Evolutionary conservation across 2,888 invertebrate species (phyloP).

Genomic region (Cheilosia vernalis): DNA sequence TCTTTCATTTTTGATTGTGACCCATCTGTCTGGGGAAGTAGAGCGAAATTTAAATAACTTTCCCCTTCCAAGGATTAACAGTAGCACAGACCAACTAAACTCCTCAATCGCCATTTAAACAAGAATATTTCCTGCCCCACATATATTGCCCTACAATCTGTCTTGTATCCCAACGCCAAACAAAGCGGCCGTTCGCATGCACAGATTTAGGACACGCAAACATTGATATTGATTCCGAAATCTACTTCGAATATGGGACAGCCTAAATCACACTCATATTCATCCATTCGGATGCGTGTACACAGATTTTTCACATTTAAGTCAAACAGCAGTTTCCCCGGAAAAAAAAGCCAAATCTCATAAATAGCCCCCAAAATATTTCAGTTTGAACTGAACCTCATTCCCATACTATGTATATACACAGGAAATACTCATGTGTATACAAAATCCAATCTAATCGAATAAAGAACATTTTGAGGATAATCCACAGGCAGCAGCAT

Average conservation of each 20-base stretch:
- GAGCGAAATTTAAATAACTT: no score
- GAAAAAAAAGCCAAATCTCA: slow-evolving; percentile 33
- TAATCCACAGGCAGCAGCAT: slow-evolving; percentile 48
- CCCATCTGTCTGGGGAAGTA: no score
- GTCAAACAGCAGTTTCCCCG: slow-evolving; percentile 39
- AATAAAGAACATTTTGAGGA: slow-evolving; percentile 66
- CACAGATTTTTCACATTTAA: slow-evolving; percentile 19
- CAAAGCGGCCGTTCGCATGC: slow-evolving; percentile 7
- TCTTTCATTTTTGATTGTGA: no score
- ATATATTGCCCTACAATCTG: background rate
- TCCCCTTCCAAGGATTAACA: no score
- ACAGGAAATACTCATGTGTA: slow-evolving; percentile 22
- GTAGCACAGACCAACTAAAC: no score
- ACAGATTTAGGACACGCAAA: slow-evolving; percentile 37
- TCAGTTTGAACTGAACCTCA: slow-evolving; percentile 4
- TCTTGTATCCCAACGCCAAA: slow-evolving; percentile 34
- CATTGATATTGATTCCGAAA: slow-evolving; percentile 22
- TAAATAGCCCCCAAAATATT: slow-evolving; percentile 54
- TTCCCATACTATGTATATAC: no score
- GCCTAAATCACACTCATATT: background rate
- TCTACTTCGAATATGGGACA: slow-evolving; percentile 10
- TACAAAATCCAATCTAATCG: slow-evolving; percentile 67
- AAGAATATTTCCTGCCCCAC: background rate
- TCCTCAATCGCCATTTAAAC: background rate
- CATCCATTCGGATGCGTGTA: slow-evolving; percentile 2